phyloP scores from a whole-genome alignment of 2,888 invertebrate genomes.

The Epiblema foenella region DNA sequence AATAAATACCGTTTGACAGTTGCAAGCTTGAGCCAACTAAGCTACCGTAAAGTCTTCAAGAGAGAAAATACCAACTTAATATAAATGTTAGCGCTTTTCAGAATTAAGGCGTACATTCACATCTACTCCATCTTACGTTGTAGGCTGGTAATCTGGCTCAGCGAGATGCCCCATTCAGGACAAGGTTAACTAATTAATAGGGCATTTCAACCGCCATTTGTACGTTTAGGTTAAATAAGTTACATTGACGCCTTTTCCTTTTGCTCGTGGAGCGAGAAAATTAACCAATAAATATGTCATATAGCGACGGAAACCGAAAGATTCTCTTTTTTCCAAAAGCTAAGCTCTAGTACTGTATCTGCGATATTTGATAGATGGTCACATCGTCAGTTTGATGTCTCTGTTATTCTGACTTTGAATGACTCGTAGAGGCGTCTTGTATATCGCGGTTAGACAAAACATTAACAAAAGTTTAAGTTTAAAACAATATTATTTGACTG shows the following conservation, averaged over 20 bases:
- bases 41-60: too few species aligned
- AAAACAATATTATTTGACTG: too few species aligned
- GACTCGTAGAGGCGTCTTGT: too few species aligned
- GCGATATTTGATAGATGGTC: too few species aligned
- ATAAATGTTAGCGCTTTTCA: neutral
- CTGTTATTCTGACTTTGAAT: too few species aligned
- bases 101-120: neutral
- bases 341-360: too few species aligned
- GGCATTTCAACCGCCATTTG: constrained; percentile 18
- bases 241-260: constrained; percentile 8
- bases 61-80: neutral
- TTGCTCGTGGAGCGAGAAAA: neutral
- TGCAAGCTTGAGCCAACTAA: too few species aligned
- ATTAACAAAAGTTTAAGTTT: too few species aligned
- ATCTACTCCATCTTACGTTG: neutral
- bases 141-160: constrained; percentile 6
- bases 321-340: neutral
- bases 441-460: too few species aligned
- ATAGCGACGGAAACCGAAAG: neutral
- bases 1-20: too few species aligned
- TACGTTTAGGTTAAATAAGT: constrained; percentile 10
- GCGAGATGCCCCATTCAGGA: constrained; percentile 26
- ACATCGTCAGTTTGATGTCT: too few species aligned
- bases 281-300: neutral
- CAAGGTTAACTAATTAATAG: constrained; percentile 18